Evolutionary conservation across 2,113 vertebrate species (phyloP).

Genomic region (Microcebus tavaratra): DNA sequence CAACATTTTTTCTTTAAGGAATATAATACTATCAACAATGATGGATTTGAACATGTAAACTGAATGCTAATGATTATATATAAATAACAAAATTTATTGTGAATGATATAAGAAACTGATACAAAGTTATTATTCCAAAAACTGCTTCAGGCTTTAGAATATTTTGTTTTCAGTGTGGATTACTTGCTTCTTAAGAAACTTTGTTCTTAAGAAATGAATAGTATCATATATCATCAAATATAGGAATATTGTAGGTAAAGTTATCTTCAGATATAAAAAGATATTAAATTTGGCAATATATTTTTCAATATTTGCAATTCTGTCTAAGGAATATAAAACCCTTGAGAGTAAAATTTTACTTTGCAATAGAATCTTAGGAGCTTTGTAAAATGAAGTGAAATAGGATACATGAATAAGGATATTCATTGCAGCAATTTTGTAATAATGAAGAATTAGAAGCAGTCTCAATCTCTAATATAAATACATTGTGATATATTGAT

Average conservation of each 20-base stretch:
- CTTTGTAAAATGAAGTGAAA: neutral
- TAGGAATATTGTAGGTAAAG: neutral
- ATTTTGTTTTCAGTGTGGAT: neutral
- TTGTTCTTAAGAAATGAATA: neutral
- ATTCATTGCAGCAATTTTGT: neutral
- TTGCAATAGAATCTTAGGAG: neutral
- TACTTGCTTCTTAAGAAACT: neutral
- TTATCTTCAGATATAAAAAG: neutral
- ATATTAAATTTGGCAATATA: neutral
- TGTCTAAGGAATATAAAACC: neutral
- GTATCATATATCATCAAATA: neutral
- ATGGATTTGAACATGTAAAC: neutral
- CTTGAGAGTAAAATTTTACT: neutral
- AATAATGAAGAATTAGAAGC: neutral
- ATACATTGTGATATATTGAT: neutral
- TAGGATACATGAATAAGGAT: neutral
- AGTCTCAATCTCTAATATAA: neutral
- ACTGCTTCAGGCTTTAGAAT: neutral
- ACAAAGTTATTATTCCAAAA: neutral
- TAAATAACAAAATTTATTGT: neutral
- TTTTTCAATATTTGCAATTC: neutral
- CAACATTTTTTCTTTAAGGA: neutral
- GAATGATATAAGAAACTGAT: neutral
- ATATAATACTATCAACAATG: neutral
- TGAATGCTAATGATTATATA: neutral